Base-by-base conservation (phyloP, 1,140 invertebrate species). In the Dreissena rostriformis region DNA sequence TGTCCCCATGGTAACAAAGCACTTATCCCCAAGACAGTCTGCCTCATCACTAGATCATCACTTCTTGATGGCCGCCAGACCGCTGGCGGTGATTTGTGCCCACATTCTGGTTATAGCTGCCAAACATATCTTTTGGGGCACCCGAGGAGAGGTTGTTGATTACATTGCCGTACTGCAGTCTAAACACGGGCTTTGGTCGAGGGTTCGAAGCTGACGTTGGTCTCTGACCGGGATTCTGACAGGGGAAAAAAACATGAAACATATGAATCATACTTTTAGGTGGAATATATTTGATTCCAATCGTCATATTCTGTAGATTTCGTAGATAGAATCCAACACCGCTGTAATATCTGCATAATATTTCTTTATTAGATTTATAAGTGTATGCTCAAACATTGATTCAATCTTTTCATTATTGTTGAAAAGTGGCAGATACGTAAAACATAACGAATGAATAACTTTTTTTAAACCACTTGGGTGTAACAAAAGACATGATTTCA, bases 141-240 rank as follows among this genome's bases (percentile, higher is more conserved):
- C 93, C 92, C 57, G 86, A 63, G 12, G 92, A 93, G 5, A 93
- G 91, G 63, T 92, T 90, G 86, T 94, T 94, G 39, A 90, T 86
- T 53, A 91, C 90, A 89, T 94, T 94, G 68, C 89, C 91, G 87
- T 93, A 94, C 89, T 94, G 94, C 51, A 92, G 90, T 14, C 94
- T 93, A 87, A 90, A 94, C 22, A 91, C 84, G 26, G 93, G 92
- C 73, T 92, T 93, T 29, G 89, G 86, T 77, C 87, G 57, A 57
- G 87, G 86, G 26, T 88, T 81, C 12, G 82, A 86, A 63, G 90
- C 91, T 52, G 92, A 93, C 17, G 86, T 87, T 63, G 92, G 91
- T 66, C 92, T 82, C 71, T 89, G 87, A 29, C 90, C 90, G 14
- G 91, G 92, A 61, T 90, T 87, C 92, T 91, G 84, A 71, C 71